Evolutionary conservation across 1,140 invertebrate genomes (phyloP).

Genomic region (Lycorma delicatula): DNA sequence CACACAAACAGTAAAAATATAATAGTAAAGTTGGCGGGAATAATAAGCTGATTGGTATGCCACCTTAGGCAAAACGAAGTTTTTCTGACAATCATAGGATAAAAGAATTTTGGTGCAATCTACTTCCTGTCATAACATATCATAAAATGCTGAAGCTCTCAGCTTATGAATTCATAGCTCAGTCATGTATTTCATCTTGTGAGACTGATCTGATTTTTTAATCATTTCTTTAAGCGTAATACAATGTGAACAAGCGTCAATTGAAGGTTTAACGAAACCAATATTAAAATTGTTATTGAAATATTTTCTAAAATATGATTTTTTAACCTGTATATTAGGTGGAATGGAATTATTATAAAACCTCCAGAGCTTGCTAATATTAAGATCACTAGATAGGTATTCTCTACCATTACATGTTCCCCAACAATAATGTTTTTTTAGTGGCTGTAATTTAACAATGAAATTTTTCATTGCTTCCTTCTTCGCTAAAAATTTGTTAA

Average conservation of each 20-base stretch:
- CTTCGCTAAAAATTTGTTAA: background rate
- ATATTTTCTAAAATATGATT: background rate
- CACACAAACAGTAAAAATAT: slow-evolving; percentile 34
- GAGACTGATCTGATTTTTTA: background rate
- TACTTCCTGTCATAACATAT: background rate
- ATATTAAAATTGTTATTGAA: background rate
- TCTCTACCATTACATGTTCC: background rate
- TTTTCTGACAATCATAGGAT: slow-evolving; percentile 38
- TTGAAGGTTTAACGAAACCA: background rate
- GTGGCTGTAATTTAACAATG: background rate
- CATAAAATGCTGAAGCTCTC: background rate
- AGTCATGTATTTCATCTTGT: background rate
- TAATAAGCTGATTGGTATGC: slow-evolving; percentile 34
- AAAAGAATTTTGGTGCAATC: background rate
- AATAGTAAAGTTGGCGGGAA: slow-evolving; percentile 32
- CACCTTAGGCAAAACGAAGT: slow-evolving; percentile 30
- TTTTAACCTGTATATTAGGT: background rate
- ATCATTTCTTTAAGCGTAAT: background rate
- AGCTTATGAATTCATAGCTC: background rate
- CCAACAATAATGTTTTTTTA: slow-evolving; percentile 1
- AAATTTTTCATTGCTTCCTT: background rate
- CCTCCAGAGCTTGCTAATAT: background rate
- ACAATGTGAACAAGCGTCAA: background rate
- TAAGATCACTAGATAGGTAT: background rate
- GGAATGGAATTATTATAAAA: background rate